These are phyloP conservation scores for Alethe castanea DNA, from an alignment of 2,113 vertebrate species.

Conservation along the genomic window DNA sequence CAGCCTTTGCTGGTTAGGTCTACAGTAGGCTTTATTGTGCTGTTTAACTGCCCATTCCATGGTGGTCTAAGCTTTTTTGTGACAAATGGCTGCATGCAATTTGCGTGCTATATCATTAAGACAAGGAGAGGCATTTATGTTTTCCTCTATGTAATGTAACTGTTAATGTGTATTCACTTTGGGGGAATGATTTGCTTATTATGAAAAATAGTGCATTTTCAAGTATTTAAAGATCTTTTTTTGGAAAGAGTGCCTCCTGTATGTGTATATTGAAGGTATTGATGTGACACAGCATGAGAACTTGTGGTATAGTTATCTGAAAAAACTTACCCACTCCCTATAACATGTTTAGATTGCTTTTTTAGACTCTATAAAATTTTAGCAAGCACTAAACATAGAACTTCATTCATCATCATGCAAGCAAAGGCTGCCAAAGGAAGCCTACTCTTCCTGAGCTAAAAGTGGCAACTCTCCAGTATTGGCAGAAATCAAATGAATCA, in stretches of 20 bases:
- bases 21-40: constrained; percentile 44
- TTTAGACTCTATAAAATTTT: constrained; percentile 85
- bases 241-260: not conserved
- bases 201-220: constrained; percentile 42
- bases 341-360: constrained; percentile 77
- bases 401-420: constrained; percentile 91
- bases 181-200: constrained; percentile 16
- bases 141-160: constrained; percentile 19
- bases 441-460: constrained; percentile 88
- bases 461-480: constrained; percentile 85
- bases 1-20: not conserved
- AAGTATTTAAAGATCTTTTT: constrained; percentile 21
- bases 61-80: constrained; percentile 34
- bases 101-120: constrained; percentile 45
- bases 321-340: constrained; percentile 61
- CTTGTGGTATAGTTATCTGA: constrained; percentile 62
- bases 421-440: constrained; percentile 83
- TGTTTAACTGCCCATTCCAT: not conserved
- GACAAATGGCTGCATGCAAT: constrained; percentile 31
- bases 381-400: constrained; percentile 88
- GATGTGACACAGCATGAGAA: constrained; percentile 58
- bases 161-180: not conserved
- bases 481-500: constrained; percentile 89
- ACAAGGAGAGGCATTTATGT: constrained; percentile 39
- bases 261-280: constrained; percentile 47